Evolutionary conservation across 2,113 vertebrate species (phyloP).

Genomic region (Lucifuga dentata): DNA sequence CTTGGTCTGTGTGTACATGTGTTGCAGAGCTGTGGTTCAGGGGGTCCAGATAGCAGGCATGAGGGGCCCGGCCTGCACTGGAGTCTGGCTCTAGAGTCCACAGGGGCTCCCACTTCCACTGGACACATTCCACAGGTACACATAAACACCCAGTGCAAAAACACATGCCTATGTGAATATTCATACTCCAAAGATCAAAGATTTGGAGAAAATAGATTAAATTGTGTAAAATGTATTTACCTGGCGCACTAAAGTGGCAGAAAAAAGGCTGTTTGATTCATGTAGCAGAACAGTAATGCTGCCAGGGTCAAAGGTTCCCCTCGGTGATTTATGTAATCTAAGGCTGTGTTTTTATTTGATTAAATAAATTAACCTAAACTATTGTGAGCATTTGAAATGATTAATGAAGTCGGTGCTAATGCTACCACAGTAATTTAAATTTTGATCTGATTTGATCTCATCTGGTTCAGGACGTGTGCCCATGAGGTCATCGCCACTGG

Average conservation of each 20-base stretch:
- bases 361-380: too few relatives aligned
- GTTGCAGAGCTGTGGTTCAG: conserved; percentile 72
- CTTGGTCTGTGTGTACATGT: conserved; percentile 43
- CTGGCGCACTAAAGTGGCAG: not conserved
- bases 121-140: conserved; percentile 86
- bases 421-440: too few relatives aligned
- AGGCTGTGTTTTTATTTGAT: too few relatives aligned
- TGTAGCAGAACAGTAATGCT: not conserved
- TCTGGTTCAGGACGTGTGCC: conserved; percentile 85
- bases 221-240: too few relatives aligned
- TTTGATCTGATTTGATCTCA: too few relatives aligned
- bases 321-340: not conserved
- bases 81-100: conserved; percentile 84
- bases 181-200: too few relatives aligned
- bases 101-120: conserved; percentile 82
- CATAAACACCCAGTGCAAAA: conserved; percentile 27
- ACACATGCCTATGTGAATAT: too few relatives aligned
- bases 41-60: conserved; percentile 84
- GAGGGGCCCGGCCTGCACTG: conserved; percentile 79
- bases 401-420: too few relatives aligned
- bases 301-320: not conserved
- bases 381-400: too few relatives aligned
- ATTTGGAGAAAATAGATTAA: too few relatives aligned
- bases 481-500: conserved; percentile 98
- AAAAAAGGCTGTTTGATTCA: not conserved